phyloP scores from a whole-genome alignment of 2,113 vertebrate species.

The Cichladusa arquata region DNA sequence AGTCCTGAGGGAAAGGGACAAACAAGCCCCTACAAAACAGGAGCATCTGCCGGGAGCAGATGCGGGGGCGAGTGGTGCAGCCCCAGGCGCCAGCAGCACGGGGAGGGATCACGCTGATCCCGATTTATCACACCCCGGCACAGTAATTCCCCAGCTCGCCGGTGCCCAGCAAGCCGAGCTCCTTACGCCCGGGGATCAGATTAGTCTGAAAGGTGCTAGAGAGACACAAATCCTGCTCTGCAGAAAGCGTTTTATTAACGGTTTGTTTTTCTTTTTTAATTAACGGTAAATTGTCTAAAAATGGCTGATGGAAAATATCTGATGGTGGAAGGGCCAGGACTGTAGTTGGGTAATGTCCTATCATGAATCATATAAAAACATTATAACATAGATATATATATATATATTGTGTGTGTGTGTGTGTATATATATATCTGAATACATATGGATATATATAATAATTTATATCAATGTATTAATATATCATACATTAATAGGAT shows the following conservation, averaged over 20 bases:
- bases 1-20: slow-evolving; percentile 6
- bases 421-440: neutral
- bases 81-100: neutral
- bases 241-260: neutral
- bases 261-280: neutral
- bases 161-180: slow-evolving; percentile 2
- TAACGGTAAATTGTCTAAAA: neutral
- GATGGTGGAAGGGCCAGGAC: neutral
- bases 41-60: slow-evolving; percentile 52
- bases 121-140: slow-evolving; percentile 57
- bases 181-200: slow-evolving; percentile 44
- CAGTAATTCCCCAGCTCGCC: slow-evolving; percentile 32
- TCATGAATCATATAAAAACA: neutral
- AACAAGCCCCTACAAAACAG: slow-evolving; percentile 59
- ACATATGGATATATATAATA: neutral
- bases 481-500: neutral
- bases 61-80: neutral
- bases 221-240: slow-evolving; percentile 47
- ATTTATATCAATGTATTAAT: neutral
- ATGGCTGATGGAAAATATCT: neutral
- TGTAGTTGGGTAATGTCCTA: neutral
- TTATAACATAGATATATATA: neutral
- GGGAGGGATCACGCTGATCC: slow-evolving; percentile 50
- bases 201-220: slow-evolving; percentile 64
- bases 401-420: too few species aligned